Conservation (phyloP, 1,140 invertebrate genomes). For the Sycophaga agraensis region DNA sequence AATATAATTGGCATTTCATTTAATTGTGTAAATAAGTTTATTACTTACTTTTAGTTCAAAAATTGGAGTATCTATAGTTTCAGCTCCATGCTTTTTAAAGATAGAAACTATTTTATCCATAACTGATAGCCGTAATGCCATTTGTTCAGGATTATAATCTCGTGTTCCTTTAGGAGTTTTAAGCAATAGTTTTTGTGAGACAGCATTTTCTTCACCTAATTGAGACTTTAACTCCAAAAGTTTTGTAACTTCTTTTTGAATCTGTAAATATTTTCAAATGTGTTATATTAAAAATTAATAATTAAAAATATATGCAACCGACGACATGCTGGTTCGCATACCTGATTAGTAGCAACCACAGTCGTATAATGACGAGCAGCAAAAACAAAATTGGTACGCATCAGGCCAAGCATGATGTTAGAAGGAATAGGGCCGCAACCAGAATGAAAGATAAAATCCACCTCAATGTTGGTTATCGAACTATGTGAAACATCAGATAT, state of each 20-base stretch:
- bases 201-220: conserved; percentile 60
- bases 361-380: conserved; percentile 39
- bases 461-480: conserved; percentile 52
- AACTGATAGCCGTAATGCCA: conserved; percentile 87
- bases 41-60: conserved; percentile 91
- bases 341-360: conserved; percentile 44
- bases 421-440: conserved; percentile 39
- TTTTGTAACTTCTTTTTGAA: conserved; percentile 79
- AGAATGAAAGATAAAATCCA: conserved; percentile 55
- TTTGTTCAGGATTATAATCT: conserved; percentile 93
- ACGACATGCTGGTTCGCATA: conserved; percentile 36
- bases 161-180: conserved; percentile 96
- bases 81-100: conserved; percentile 97
- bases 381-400: conserved; percentile 42
- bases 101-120: conserved; percentile 85
- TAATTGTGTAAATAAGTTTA: neutral
- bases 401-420: conserved; percentile 46
- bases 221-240: conserved; percentile 78
- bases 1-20: neutral
- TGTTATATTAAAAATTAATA: too few relatives aligned
- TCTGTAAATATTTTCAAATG: too few relatives aligned
- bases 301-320: conserved; percentile 2
- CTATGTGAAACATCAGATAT: conserved; percentile 48
- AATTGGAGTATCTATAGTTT: conserved; percentile 98
- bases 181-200: conserved; percentile 75